These are phyloP conservation scores for Oostethus manadensis DNA, from an alignment of 2,113 vertebrate species.

Conservation along the genomic window DNA sequence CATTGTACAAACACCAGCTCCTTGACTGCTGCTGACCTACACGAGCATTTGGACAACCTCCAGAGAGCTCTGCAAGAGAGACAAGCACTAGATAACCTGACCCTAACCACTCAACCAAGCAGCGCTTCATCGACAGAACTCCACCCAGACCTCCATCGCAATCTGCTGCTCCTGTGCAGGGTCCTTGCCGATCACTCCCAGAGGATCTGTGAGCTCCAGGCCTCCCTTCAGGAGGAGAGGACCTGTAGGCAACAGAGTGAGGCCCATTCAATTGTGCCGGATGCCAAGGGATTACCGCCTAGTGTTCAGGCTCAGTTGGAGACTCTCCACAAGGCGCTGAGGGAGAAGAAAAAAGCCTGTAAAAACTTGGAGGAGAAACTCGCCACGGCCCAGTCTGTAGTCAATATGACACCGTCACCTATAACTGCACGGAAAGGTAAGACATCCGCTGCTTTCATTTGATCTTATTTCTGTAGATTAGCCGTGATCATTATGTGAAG, in stretches of 20 bases:
- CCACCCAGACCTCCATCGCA: constrained; percentile 42
- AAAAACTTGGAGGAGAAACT: constrained; percentile 65
- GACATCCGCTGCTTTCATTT: background rate
- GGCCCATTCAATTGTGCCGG: constrained; percentile 15
- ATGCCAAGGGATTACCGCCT: constrained; percentile 32
- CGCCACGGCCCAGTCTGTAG: constrained; percentile 49
- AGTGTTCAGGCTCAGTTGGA: constrained; percentile 57
- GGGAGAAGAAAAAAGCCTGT: constrained; percentile 64
- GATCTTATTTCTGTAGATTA: background rate
- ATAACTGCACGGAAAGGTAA: constrained; percentile 57
- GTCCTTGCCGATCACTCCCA: constrained; percentile 41
- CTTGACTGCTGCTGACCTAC: constrained; percentile 31
- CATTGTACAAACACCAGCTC: constrained; percentile 35
- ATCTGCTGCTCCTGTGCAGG: constrained; percentile 54
- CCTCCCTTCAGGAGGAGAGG: constrained; percentile 34
- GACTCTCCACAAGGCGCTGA: constrained; percentile 67
- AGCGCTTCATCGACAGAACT: constrained; percentile 9
- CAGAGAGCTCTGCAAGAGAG: constrained; percentile 51
- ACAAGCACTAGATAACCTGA: constrained; percentile 25
- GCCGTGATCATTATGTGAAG: too few species aligned
- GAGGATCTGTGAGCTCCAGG: constrained; percentile 53
- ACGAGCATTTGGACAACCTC: constrained; percentile 60
- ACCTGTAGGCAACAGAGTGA: constrained; percentile 28
- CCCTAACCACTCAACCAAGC: constrained; percentile 4
- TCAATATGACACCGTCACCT: constrained; percentile 35